Evolutionary conservation across 2,888 invertebrate genomes (phyloP), one percentile per base, ranked within the genome.

Genomic region (Eupithecia abbreviata): DNA sequence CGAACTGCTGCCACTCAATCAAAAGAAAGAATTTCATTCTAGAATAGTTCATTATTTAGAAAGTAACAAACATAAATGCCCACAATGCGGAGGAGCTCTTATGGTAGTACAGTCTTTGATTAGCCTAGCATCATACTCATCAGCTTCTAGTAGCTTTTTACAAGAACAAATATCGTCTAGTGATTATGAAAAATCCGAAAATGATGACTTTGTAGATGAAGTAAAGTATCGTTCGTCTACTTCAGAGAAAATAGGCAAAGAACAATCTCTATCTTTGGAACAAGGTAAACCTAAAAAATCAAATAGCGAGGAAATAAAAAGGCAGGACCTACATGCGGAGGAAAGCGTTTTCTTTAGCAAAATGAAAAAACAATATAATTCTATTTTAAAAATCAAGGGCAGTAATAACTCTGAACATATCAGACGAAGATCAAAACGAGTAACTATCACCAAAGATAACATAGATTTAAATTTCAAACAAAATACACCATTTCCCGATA

Each of bases 21-120:
- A 96, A 81, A 96, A 94, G 82, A 95, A 93, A 80, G 95, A 96
- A 83, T 94, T 96, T 82, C 96, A 96, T 82, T 86, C 93, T 0
- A 92, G 95, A 74, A 93, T 95, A 49, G 94, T 95, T 0, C 90
- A 91, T 68, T 92, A 95, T 77, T 90, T 96, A 73, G 95, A 95
- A 85, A 91, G 89, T 78, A 92, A 93, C 80, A 92, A 92, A 71
- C 95, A 92, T 79, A 95, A 92, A 80, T 96, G 96, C 84, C 87
- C 86, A 3, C 86, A 90, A 67, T 96, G 96, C 81, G 94, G 95
- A 5, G 95, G 95, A 3, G 85, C 84, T 77, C 82, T 90, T 69
- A 92, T 90, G 89, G 85, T 93, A 75, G 91, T 91, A 3, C 90
- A 91, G 75, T 92, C 93, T 71, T 73, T 84, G 73, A 42, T 55